Base-by-base conservation (phyloP, 2,888 invertebrate genomes). In the Anorthoa munda region DNA sequence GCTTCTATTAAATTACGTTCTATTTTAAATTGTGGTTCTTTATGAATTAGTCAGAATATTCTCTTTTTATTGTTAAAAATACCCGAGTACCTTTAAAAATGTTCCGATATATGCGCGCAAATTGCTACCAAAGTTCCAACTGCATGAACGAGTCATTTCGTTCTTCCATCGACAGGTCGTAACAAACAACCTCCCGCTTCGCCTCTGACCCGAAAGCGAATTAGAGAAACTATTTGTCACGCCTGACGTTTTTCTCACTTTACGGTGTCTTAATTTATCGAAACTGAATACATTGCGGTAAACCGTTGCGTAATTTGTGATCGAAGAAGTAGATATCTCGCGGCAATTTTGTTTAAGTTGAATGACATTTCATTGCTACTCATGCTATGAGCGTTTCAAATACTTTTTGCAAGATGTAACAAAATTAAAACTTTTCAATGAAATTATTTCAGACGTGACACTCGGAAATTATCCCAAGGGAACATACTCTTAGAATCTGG, bases 161-260 rank as follows among this genome's bases (percentile, higher is more conserved):
- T 75, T 75, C 63, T 51, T 48, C 64, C 51, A 81, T 78, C 56
- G 75, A 72, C 78, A 75, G 66, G n/a, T 66, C 64, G 69, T 78
- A 75, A 88, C 81, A 78, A 83, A 87, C 73, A 50, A 76, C 66
- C 75, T 31, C 51, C 68, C 70, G 63, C 51, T 76, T 80, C 84
- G 77, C 87, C 86, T 88, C 75, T 83, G 83, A 83, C 85, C 79
- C 65, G 67, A 72, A 75, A 79, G 70, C 75, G 75, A 82, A 81
- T 82, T 77, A 75, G 66, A 81, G 72, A 76, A 78, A 77, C 86
- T 72, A 86, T 87, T 85, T 75, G 79, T 81, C 74, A 86, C 81
- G 72, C 59, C 50, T 74, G 79, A 77, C 69, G 70, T 73, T 84
- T 80, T 82, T 77, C 75, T 82, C 69, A 75, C 63, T 77, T 81